A percentile compares a stretch with the other conserved stretches of the same genome.
Conservation (phyloP, 2,888 invertebrate species). For the Drosophila conformis region DNA sequence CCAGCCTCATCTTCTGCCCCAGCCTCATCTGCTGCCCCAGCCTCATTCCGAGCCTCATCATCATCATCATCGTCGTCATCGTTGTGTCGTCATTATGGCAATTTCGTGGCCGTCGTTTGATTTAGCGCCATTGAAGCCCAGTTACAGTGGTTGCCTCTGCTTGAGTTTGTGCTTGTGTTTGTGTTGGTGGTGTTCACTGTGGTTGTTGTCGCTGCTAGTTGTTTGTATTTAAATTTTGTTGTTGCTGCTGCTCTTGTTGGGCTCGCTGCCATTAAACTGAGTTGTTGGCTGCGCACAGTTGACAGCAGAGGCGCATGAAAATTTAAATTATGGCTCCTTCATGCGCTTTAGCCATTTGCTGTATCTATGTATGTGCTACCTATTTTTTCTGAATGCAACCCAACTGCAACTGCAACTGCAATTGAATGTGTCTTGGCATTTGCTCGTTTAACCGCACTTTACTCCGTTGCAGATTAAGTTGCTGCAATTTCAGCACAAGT, state of each 20-base stretch:
- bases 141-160: slow-evolving; percentile 7
- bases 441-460: slow-evolving; percentile 11
- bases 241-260: slow-evolving; percentile 33
- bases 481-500: slow-evolving; percentile 38
- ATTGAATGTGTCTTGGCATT: slow-evolving; percentile 31
- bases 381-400: slow-evolving; percentile 26
- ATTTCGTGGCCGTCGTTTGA: slow-evolving; percentile 79
- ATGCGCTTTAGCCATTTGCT: slow-evolving; percentile 20
- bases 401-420: slow-evolving; percentile 7
- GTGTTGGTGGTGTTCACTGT: slow-evolving; percentile 1
- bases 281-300: slow-evolving; percentile 74
- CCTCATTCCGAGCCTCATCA: slow-evolving; percentile 12
- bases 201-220: slow-evolving; percentile 37
- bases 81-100: slow-evolving; percentile 79
- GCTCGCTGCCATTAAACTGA: slow-evolving; percentile 69
- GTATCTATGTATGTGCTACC: slow-evolving; percentile 26
- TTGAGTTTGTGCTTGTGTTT: neutral
- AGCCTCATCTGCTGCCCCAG: neutral
- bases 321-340: slow-evolving; percentile 72
- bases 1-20: neutral
- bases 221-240: slow-evolving; percentile 73
- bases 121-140: slow-evolving; percentile 70
- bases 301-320: slow-evolving; percentile 70
- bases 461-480: slow-evolving; percentile 51
- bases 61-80: slow-evolving; percentile 29